Conservation (phyloP, 1,140 invertebrate species). For the Diabrotica virgifera region DNA sequence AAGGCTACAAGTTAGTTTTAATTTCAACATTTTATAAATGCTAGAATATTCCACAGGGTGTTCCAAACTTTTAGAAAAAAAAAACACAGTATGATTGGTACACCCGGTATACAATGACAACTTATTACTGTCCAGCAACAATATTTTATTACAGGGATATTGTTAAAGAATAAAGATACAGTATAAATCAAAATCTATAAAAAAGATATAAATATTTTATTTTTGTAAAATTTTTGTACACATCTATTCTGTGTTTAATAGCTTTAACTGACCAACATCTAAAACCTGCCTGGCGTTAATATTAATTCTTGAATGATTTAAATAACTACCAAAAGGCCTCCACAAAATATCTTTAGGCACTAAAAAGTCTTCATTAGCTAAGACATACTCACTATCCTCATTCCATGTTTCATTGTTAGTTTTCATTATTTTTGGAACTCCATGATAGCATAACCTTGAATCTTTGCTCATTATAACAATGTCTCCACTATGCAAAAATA, state of each 20-base stretch:
- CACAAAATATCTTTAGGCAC: conserved; percentile 49
- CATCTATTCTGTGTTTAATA: background rate
- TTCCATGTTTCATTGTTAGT: conserved; percentile 53
- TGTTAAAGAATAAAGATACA: too few species aligned
- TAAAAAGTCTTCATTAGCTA: conserved; percentile 39
- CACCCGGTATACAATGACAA: too few species aligned
- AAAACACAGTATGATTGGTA: too few species aligned
- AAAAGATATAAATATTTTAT: too few species aligned
- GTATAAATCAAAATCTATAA: too few species aligned
- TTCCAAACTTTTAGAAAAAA: too few species aligned
- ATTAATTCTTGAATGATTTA: conserved; percentile 67
- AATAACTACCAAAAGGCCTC: conserved; percentile 55
- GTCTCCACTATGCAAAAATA: conserved; percentile 77
- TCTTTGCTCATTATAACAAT: conserved; percentile 76
- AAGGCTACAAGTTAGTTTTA: too few species aligned
- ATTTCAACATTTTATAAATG: too few species aligned
- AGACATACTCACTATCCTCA: conserved; percentile 25
- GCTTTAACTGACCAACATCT: background rate
- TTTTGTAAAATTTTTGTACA: too few species aligned
- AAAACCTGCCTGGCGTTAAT: conserved; percentile 72
- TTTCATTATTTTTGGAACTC: conserved; percentile 73
- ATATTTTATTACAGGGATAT: too few species aligned
- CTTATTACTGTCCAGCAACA: too few species aligned
- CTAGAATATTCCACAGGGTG: too few species aligned
- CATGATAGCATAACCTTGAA: conserved; percentile 77